These are phyloP conservation scores for Phymastichus coffea DNA, from an alignment of 1,140 invertebrate species.

Conservation along the genomic window DNA sequence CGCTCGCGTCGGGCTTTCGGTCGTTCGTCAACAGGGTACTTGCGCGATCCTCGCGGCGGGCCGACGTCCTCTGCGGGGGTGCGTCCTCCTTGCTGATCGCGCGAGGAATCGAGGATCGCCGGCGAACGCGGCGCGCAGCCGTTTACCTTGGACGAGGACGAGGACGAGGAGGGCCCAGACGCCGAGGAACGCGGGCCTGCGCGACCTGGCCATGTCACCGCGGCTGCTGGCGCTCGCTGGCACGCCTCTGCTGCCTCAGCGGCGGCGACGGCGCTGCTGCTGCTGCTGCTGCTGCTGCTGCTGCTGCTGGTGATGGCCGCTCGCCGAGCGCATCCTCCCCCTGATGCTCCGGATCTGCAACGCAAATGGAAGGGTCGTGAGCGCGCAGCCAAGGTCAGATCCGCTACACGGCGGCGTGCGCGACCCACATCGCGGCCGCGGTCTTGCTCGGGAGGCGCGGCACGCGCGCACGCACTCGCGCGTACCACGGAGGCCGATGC, in stretches of 20 bases:
- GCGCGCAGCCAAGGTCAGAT: background rate
- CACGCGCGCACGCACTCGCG: background rate
- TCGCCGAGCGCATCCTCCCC: conserved; percentile 11
- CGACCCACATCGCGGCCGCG: no score
- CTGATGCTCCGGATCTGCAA: background rate
- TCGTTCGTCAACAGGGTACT: no score
- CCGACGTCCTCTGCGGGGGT: no score
- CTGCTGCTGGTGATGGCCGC: no score
- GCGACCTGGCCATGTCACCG: conserved; percentile 51
- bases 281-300: background rate
- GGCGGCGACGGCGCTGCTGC: no score
- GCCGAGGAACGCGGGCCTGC: conserved; percentile 53
- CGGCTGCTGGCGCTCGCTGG: background rate
- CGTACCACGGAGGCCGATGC: background rate
- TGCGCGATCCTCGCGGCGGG: no score
- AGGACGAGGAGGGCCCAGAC: conserved; percentile 54
- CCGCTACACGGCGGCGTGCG: no score
- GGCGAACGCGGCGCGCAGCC: no score
- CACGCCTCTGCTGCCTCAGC: background rate
- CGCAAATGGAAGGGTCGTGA: background rate
- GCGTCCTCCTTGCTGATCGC: no score
- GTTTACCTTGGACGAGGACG: conserved; percentile 52
- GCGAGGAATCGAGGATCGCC: no score
- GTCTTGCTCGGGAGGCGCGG: conserved; percentile 17
- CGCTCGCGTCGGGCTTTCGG: no score